Evolutionary conservation across 2,888 invertebrate species (phyloP), one percentile per base, ranked within the genome.

Genomic region (Periphyllus acericola): DNA sequence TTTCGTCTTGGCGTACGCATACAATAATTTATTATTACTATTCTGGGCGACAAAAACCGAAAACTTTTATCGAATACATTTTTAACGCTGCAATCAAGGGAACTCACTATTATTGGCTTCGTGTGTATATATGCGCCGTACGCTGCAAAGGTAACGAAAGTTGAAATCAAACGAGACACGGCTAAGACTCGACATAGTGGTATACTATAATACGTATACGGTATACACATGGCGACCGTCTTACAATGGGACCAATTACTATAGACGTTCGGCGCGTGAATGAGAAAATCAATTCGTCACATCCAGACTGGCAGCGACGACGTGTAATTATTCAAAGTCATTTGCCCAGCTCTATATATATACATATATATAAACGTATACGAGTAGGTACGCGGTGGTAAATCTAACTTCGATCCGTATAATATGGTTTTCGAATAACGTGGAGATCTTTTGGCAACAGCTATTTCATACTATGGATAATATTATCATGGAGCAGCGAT

Each of bases 241-340:
- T 81, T 71, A 72, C 83, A 83, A 83, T 83, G 34, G 81, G 19
- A 72, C 83, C 34, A 72, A 83, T 83, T 72, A 72, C 34, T 46
- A 1, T 8, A 72, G 72, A 81, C 52, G 17, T 55, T 34, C 11
- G 75, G n/a, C n/a, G n/a, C n/a, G n/a, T n/a, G 83, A 72, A 83
- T 55, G 75, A 75, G 75, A 75, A 83, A 60, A 83, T 83, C 60
- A 52, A 83, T 83, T 83, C 29, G 60, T 83, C 82, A 55, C 82
- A 83, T 83, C n/a, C 19, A 29, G 52, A 72, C 32, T 46, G 25
- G 19, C 52, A 34, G 52, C 5, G 21, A 5, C 25, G 46, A 32
- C 14, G 46, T 29, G 5, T 68, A 68, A 68, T 68, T 68, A 29
- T 68, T 25, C 60, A 68, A 60, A 60, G n/a, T 25, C 21, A 6